Evolutionary conservation across 2,113 vertebrate genomes (phyloP), one percentile per base, ranked within the genome.

Genomic region (Excalfactoria chinensis): DNA sequence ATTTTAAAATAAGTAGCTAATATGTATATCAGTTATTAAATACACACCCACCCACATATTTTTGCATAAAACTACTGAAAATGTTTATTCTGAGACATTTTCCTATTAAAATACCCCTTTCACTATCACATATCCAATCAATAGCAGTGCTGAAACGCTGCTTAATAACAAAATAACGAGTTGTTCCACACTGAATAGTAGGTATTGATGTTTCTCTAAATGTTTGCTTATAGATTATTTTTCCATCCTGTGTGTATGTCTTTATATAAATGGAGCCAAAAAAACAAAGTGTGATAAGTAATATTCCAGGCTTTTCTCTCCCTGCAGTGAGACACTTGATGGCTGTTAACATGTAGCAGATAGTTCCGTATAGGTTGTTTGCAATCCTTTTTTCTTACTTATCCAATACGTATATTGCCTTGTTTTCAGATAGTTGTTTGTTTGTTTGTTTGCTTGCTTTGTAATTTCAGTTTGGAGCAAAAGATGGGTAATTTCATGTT

Each of bases 111-210:
- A 72, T 13, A n/a, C 74, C 64, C 49, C 37, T 40, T 71, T 89
- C 77, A 6, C 86, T 91, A 68, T 94, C 84, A 49, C 67, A 21
- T 48, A 40, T 12, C 80, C 83, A 62, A 92, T 97, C 95, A 53
- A 96, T 96, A 90, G 77, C 84, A 13, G 7, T 19, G 58, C 86
- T 94, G 95, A 88, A 96, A 90, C 46, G 81, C 90, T 12, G 90
- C 95, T 88, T 97, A 97, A 93, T 96, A 95, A 89, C 86, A 87
- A 93, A 97, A 66, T 74, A 84, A 92, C 59, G 67, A 90, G 40
- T 74, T 97, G 73, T 81, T 82, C 80, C 56, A 69, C 0, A 7
- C 56, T 75, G 94, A 93, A 89, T 66, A 68, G 88, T 30, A 75
- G n/a, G 6, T 92, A 96, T 95, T 92, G 62, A 93, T 91, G 46